A percentile compares a stretch with the other conserved stretches of the same genome.
phyloP scores from a whole-genome alignment of 2,888 invertebrate genomes.

The Zygothrica quintamaculata region DNA sequence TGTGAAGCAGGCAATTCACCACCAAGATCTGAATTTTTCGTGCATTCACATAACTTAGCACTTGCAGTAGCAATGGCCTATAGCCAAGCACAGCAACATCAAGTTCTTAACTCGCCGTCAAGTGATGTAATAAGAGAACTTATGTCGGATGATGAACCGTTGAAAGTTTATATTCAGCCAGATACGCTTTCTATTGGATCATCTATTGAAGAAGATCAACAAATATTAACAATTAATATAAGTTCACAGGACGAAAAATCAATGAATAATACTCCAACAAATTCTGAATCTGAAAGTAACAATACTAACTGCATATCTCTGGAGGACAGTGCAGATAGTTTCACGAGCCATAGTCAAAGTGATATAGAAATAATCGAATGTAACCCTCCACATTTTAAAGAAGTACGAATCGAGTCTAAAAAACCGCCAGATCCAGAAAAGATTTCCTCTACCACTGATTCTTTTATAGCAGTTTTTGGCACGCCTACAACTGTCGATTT shows the following conservation, averaged over 20 bases:
- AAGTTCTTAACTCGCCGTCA: conserved; percentile 21
- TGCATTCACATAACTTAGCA: conserved; percentile 45
- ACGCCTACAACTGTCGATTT: conserved; percentile 53
- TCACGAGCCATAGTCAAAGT: conserved; percentile 40
- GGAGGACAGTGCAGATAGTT: conserved; percentile 25
- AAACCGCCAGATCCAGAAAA: conserved; percentile 1
- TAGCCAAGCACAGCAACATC: conserved; percentile 36
- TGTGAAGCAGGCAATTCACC: background rate
- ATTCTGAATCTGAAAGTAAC: conserved; percentile 4
- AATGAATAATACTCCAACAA: conserved; percentile 11
- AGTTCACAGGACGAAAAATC: conserved; percentile 55
- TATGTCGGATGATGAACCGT: conserved; percentile 58
- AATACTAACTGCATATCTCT: conserved; percentile 45
- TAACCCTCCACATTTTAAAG: conserved; percentile 2
- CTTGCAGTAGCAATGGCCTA: conserved; percentile 65
- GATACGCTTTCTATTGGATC: conserved; percentile 37
- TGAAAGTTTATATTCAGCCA: background rate
- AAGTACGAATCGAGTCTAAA: background rate
- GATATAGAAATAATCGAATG: conserved; percentile 55
- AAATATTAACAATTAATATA: conserved; percentile 66
- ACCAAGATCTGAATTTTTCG: conserved; percentile 9
- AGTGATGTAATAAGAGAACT: conserved; percentile 58
- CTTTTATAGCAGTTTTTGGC: too few species aligned
- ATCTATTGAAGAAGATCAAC: conserved; percentile 37
- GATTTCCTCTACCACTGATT: background rate